Conservation (phyloP, 2,888 invertebrate species). For the Dorcus parallelipipedus region DNA sequence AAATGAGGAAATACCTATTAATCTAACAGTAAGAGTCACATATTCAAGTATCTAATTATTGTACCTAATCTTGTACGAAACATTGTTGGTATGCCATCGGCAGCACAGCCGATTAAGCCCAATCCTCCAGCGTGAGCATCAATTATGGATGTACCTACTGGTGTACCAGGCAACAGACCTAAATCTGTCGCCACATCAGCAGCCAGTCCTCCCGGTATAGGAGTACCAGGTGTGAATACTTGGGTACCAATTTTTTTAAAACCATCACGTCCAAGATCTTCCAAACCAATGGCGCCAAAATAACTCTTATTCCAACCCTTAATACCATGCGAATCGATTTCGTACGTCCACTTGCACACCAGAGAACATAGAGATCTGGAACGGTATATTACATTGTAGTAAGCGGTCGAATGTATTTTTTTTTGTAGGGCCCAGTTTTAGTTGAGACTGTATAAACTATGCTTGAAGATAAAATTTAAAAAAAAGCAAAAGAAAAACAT, state of each 20-base stretch:
- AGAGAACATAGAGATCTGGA: conserved; percentile 81
- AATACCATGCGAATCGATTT: conserved; percentile 58
- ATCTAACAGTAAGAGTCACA: too few relatives aligned
- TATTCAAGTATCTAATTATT: too few relatives aligned
- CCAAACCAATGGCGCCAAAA: conserved; percentile 69
- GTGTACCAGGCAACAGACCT: conserved; percentile 66
- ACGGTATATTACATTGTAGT: conserved; percentile 41
- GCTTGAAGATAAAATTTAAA: not conserved
- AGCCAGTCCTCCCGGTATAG: conserved; percentile 64
- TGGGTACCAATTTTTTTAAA: conserved; percentile 66
- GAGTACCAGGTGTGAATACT: conserved; percentile 69
- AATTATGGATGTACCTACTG: conserved; percentile 86
- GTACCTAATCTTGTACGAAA: conserved; percentile 55
- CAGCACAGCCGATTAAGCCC: conserved; percentile 74
- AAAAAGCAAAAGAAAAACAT: not conserved
- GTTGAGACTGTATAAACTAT: too few relatives aligned
- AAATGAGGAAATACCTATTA: too few relatives aligned
- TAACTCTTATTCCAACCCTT: conserved; percentile 72
- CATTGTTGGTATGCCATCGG: conserved; percentile 46
- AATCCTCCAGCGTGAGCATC: conserved; percentile 95
- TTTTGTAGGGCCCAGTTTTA: not conserved
- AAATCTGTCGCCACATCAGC: conserved; percentile 63
- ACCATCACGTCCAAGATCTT: conserved; percentile 65
- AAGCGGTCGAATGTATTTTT: too few relatives aligned
- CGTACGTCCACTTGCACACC: conserved; percentile 93